Conservation (phyloP, 2,888 invertebrate genomes). For the Acleris holmiana region DNA sequence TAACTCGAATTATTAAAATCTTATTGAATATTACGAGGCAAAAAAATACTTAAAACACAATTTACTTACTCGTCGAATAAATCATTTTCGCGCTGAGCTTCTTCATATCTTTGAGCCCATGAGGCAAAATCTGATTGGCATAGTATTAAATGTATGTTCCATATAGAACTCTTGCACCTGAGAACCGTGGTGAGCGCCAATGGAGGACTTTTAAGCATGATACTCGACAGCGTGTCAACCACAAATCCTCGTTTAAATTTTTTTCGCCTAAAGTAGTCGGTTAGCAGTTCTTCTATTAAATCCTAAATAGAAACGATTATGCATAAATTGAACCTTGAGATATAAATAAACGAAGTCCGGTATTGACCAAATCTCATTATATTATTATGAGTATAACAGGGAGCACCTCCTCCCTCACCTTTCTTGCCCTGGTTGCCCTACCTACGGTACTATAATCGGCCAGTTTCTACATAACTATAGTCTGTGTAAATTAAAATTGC, state of each 20-base stretch:
- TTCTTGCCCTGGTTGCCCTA: too few relatives aligned
- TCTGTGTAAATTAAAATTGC: too few relatives aligned
- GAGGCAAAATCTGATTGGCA: conserved; percentile 71
- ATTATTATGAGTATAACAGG: too few relatives aligned
- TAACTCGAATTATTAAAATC: too few relatives aligned
- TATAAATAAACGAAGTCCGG: too few relatives aligned
- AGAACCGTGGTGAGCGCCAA: conserved; percentile 62
- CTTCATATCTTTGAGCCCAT: conserved; percentile 70
- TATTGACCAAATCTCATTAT: too few relatives aligned
- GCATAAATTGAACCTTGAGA: not conserved
- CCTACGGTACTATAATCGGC: too few relatives aligned
- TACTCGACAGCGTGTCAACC: conserved; percentile 68
- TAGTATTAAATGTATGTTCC: conserved; percentile 67
- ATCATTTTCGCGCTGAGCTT: conserved; percentile 61
- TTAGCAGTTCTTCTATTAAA: conserved; percentile 64
- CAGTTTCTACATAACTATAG: too few relatives aligned
- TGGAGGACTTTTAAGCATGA: conserved; percentile 62
- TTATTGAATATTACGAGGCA: too few relatives aligned
- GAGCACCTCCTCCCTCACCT: too few relatives aligned
- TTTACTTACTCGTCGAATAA: conserved; percentile 56
- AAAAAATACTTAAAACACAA: not conserved
- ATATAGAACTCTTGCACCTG: conserved; percentile 64
- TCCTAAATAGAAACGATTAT: conserved; percentile 52
- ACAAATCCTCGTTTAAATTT: conserved; percentile 69
- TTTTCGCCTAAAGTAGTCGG: conserved; percentile 58